phyloP scores from a whole-genome alignment of 2,113 vertebrate genomes.

The Numida meleagris region DNA sequence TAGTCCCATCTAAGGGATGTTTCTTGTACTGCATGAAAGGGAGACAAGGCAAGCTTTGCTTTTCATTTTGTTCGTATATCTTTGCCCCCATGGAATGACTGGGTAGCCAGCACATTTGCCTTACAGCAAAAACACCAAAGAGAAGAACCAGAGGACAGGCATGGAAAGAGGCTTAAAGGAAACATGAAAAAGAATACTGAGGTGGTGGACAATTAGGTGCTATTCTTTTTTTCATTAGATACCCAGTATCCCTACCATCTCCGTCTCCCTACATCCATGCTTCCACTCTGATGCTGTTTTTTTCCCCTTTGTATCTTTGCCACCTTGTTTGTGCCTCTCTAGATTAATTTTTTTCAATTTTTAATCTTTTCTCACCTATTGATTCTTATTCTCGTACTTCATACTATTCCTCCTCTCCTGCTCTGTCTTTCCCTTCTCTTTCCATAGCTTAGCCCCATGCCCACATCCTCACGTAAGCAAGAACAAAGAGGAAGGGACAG shows the following conservation, averaged over 20 bases:
- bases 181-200: not conserved
- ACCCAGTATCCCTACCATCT: not conserved
- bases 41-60: not conserved
- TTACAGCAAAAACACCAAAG: not conserved
- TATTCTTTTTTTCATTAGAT: not conserved
- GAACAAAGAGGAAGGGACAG: not conserved
- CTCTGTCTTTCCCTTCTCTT: not conserved
- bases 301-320: not conserved
- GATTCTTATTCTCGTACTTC: not conserved
- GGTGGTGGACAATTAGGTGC: not conserved
- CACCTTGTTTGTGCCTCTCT: not conserved
- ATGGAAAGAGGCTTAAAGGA: not conserved
- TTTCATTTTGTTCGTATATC: not conserved
- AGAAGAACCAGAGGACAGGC: not conserved
- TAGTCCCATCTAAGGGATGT: conserved; percentile 73
- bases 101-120: not conserved
- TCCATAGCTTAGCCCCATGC: not conserved
- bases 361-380: not conserved
- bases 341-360: not conserved
- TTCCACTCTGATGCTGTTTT: not conserved
- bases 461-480: not conserved
- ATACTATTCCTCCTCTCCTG: not conserved
- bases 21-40: conserved; percentile 60
- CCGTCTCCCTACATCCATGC: not conserved
- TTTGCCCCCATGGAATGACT: not conserved